A percentile compares a stretch with the other conserved stretches of the same genome.
Conservation (phyloP, 2,888 invertebrate species). For the Trissoscelio sp. region DNA sequence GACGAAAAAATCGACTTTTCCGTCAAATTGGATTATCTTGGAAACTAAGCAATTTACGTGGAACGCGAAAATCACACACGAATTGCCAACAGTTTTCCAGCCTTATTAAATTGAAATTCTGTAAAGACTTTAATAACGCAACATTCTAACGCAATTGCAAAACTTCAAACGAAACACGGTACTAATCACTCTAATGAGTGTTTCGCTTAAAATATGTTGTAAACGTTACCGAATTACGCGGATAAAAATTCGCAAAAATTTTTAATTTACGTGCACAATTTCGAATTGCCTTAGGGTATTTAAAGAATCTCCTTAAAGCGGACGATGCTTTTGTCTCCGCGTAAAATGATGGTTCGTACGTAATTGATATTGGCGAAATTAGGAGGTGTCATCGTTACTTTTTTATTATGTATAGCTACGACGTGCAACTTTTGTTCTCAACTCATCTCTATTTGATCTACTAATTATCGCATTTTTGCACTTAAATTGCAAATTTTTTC, state of each 20-base stretch:
- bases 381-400: not conserved
- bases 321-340: no score
- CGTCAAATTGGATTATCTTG: conserved; percentile 47
- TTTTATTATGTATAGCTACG: not conserved
- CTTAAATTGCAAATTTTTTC: not conserved
- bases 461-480: not conserved
- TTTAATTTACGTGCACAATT: no score
- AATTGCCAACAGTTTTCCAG: not conserved
- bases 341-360: no score
- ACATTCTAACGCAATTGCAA: not conserved
- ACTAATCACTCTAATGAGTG: conserved; percentile 30
- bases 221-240: not conserved
- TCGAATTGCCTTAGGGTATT: no score
- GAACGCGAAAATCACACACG: conserved; percentile 7
- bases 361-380: not conserved
- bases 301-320: no score
- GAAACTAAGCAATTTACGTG: conserved; percentile 31
- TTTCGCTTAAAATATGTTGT: not conserved
- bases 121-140: not conserved
- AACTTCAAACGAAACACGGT: conserved; percentile 13
- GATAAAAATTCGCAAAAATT: not conserved
- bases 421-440: not conserved
- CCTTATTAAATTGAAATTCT: not conserved
- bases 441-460: not conserved
- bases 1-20: conserved; percentile 38